phyloP scores from a whole-genome alignment of 2,113 vertebrate species.

The Crotalus helleri region DNA sequence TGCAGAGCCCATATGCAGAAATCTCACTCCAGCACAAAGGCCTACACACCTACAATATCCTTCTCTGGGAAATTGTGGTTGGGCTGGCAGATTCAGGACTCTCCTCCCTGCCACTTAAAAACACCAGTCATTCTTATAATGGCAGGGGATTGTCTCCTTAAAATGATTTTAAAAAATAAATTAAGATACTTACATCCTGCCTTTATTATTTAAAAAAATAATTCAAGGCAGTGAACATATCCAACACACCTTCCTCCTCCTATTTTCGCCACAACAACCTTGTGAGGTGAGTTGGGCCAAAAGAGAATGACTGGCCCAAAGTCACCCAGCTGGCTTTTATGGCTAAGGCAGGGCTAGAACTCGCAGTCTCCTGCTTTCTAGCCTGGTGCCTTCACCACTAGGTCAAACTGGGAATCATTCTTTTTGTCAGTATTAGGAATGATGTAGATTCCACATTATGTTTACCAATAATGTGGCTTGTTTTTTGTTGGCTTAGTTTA shows the following conservation, averaged over 20 bases:
- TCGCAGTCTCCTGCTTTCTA: neutral
- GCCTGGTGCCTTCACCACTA: neutral
- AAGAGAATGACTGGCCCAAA: neutral
- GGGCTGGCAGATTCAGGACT: neutral
- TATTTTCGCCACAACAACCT: neutral
- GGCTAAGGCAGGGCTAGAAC: neutral
- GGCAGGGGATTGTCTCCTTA: neutral
- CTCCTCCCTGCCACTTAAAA: neutral
- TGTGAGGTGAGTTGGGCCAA: neutral
- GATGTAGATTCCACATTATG: neutral
- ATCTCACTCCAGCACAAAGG: neutral
- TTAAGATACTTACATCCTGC: neutral
- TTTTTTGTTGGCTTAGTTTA: neutral
- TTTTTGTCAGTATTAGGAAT: neutral
- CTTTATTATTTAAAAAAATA: neutral
- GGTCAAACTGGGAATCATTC: neutral
- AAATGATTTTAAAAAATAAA: neutral
- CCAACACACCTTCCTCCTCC: neutral
- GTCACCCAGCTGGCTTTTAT: no score
- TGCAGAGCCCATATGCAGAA: neutral
- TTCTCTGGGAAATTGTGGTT: neutral
- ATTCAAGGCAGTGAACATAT: neutral
- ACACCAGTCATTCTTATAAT: neutral
- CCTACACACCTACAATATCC: neutral
- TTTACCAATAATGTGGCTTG: neutral